Base-by-base conservation (phyloP, 2,888 invertebrate genomes). In the Eueremaeus valkanovi region DNA sequence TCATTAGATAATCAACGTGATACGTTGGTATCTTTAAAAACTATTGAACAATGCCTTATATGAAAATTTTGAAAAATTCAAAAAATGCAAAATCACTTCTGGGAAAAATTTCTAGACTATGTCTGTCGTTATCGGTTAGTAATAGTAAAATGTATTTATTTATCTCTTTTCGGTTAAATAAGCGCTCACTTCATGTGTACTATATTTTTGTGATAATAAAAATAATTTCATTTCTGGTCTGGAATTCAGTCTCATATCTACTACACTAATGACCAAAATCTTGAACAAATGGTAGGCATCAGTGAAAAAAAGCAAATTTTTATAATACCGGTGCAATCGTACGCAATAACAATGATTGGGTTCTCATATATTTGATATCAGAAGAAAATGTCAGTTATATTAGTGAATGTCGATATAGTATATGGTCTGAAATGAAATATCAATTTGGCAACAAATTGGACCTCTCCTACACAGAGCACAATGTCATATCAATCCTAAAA, bases 81-180 rank as follows among this genome's bases (percentile, higher is more conserved):
- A n/a, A n/a, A n/a, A n/a, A n/a, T n/a, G n/a, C n/a, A n/a, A n/a
- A n/a, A n/a, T n/a, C n/a, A n/a, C n/a, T n/a, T n/a, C n/a, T n/a
- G n/a, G n/a, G n/a, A n/a, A n/a, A n/a, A n/a, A n/a, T n/a, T n/a
- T n/a, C n/a, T n/a, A n/a, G n/a, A n/a, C n/a, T n/a, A n/a, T n/a
- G n/a, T n/a, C n/a, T n/a, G n/a, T n/a, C n/a, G n/a, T n/a, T n/a
- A n/a, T n/a, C n/a, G n/a, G n/a, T n/a, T n/a, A n/a, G n/a, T n/a
- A n/a, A n/a, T n/a, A n/a, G n/a, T n/a, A n/a, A n/a, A n/a, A n/a
- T n/a, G n/a, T n/a, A n/a, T n/a, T n/a, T n/a, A n/a, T n/a, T 49
- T 55, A 55, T 55, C 55, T 55, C 1, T 55, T 13, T 55, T 55
- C 55, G 55, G 55, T 55, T 55, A 55, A 55, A 55, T 55, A 27